Evolutionary conservation across 2,113 vertebrate genomes (phyloP), one percentile per base, ranked within the genome.

Genomic region (Thermophis baileyi): DNA sequence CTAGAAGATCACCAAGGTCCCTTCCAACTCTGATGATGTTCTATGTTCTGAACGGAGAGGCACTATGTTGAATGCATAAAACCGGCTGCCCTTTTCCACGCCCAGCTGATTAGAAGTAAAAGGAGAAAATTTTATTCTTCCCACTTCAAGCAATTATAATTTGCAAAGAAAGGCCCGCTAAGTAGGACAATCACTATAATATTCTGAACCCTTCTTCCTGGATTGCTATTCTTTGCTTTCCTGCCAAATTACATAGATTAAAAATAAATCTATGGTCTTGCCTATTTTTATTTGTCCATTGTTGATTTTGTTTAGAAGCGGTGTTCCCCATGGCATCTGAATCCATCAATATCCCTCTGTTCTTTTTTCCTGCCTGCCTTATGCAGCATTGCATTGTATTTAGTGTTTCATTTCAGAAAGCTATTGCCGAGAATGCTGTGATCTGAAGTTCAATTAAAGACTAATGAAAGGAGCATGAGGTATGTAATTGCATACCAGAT

Each of bases 371-470:
- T 35, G 25, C 22, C 40, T 74, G 55, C 91, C 94, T 50, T 51
- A 92, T 89, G 92, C 87, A 88, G 69, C 54, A 90, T 90, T 94
- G 55, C 87, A 0, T 74, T 94, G 30, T 92, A 22, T 20, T 94
- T 90, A 24, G 95, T 0, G 0, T 93, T 95, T 94, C 92, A 50
- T 95, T 95, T 90, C 95, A 90, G 91, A 93, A 6, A 95, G 93
- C 94, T 97, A 93, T 87, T 92, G 93, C 95, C 95, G 95, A 94
- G 96, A 69, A 92, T 91, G 40, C 90, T 90, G 90, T 96, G 95
- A 92, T 93, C 91, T 92, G 91, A 10, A 92, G 94, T 93, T 93
- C 95, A 95, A 94, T 94, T 69, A 94, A 92, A 96, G 57, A 93
- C 93, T 93, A 93, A 94, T 95, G 95, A 96, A 89, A 93, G 95